A percentile compares a stretch with the other conserved stretches of the same genome.
Evolutionary conservation across 2,888 invertebrate species (phyloP).

Genomic region (Dermolepida albohirtum): DNA sequence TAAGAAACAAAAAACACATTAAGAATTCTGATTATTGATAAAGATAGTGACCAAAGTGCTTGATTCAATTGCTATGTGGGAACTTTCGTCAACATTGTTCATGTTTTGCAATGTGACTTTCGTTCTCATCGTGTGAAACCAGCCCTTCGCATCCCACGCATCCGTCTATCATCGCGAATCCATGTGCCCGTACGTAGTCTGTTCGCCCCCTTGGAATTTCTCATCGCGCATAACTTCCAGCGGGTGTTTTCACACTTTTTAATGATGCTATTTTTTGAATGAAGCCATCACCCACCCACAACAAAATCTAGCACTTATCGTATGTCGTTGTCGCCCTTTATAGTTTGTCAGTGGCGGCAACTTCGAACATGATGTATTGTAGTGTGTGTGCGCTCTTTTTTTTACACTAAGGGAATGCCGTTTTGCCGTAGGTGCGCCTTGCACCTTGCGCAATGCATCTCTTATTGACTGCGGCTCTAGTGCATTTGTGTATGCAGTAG

Average conservation of each 20-base stretch:
- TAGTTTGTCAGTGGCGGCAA: background rate
- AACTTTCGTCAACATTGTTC: no score
- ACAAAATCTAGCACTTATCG: constrained; percentile 6
- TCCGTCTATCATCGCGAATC: no score
- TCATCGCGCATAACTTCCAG: background rate
- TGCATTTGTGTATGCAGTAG: constrained; percentile 59
- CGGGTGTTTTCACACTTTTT: constrained; percentile 12
- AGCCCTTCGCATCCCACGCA: no score
- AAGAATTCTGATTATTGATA: background rate
- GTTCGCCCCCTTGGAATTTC: background rate
- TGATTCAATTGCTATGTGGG: background rate
- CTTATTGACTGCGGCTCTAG: constrained; percentile 54
- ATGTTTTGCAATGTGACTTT: no score
- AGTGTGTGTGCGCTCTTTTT: background rate
- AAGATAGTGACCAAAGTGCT: background rate
- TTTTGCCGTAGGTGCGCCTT: constrained; percentile 35
- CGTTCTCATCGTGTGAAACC: no score
- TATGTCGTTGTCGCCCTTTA: background rate
- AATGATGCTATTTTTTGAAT: constrained; percentile 37
- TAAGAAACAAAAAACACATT: no score
- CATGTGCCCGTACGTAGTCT: background rate
- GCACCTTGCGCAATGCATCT: constrained; percentile 50
- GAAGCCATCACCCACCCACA: constrained; percentile 23
- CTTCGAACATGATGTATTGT: constrained; percentile 3
- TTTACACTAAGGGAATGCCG: background rate